Evolutionary conservation across 1,140 invertebrate genomes (phyloP).

Genomic region (Caenorhabditis remanei): DNA sequence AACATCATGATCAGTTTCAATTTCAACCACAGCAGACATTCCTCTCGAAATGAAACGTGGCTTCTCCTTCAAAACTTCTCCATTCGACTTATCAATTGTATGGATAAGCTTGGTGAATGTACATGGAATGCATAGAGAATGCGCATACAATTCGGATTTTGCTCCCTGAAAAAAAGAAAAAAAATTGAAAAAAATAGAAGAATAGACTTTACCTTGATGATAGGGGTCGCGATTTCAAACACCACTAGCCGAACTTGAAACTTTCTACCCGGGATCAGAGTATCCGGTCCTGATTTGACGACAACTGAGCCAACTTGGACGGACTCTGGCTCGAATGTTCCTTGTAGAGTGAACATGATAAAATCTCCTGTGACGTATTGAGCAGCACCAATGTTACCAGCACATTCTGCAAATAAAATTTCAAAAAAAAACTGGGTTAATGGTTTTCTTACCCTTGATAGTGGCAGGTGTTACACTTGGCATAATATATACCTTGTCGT

Average conservation of each 20-base stretch:
- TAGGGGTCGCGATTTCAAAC: conserved; percentile 90
- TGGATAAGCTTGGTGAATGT: conserved; percentile 88
- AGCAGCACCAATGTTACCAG: conserved; percentile 76
- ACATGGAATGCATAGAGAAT: conserved; percentile 84
- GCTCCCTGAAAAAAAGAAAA: conserved; percentile 80
- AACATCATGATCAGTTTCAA: conserved; percentile 66
- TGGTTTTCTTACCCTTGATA: conserved; percentile 82
- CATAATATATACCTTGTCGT: conserved; percentile 90
- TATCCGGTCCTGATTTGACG: conserved; percentile 79
- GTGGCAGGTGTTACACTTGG: conserved; percentile 86
- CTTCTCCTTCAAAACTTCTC: conserved; percentile 72
- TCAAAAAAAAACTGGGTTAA: neutral
- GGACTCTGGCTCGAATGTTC: conserved; percentile 84
- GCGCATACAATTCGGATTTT: conserved; percentile 80
- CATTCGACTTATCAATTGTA: conserved; percentile 69
- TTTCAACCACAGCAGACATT: conserved; percentile 69
- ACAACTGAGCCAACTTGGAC: conserved; percentile 83
- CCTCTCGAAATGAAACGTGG: conserved; percentile 68
- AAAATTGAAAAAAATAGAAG: too few species aligned
- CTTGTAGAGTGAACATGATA: conserved; percentile 86
- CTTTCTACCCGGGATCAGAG: conserved; percentile 85
- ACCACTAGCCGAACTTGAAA: conserved; percentile 93
- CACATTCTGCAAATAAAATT: conserved; percentile 9
- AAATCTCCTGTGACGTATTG: conserved; percentile 93
- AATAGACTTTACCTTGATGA: conserved; percentile 83